A percentile compares a stretch with the other conserved stretches of the same genome.
phyloP scores from a whole-genome alignment of 2,888 invertebrate species.

The Cremastobaeus sp. region DNA sequence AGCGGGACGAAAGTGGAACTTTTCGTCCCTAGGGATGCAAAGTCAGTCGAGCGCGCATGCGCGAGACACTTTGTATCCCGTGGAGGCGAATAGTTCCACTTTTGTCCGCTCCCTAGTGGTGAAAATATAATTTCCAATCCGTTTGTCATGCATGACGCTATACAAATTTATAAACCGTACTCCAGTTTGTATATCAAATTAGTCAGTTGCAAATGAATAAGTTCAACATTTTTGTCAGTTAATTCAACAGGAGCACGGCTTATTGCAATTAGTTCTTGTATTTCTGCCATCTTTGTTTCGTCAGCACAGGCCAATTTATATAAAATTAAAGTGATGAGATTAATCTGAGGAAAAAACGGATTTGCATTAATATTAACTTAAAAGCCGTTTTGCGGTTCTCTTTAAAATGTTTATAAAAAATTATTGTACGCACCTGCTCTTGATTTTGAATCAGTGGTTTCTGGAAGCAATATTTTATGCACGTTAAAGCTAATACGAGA shows the following conservation, averaged over 20 bases:
- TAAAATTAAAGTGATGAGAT: background rate
- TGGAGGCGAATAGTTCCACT: no score
- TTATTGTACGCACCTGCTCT: constrained; percentile 6
- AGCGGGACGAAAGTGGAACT: no score
- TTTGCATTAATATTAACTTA: background rate
- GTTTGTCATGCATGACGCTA: no score
- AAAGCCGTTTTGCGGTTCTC: background rate
- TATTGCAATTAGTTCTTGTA: background rate
- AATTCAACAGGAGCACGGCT: background rate
- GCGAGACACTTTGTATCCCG: no score
- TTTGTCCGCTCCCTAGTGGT: no score
- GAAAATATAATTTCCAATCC: no score
- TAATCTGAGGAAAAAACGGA: background rate
- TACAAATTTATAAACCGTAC: background rate
- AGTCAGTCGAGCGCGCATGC: no score
- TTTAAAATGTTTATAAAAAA: background rate
- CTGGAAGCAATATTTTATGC: constrained; percentile 4
- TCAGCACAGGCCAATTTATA: background rate
- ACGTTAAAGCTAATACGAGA: background rate
- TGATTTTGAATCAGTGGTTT: constrained; percentile 1
- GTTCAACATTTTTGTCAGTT: background rate
- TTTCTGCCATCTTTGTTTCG: background rate
- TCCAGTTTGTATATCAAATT: background rate
- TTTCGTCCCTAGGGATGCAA: no score
- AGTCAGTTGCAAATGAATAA: background rate